Conservation (phyloP, 2,888 invertebrate genomes). For the Aquatica leii region DNA sequence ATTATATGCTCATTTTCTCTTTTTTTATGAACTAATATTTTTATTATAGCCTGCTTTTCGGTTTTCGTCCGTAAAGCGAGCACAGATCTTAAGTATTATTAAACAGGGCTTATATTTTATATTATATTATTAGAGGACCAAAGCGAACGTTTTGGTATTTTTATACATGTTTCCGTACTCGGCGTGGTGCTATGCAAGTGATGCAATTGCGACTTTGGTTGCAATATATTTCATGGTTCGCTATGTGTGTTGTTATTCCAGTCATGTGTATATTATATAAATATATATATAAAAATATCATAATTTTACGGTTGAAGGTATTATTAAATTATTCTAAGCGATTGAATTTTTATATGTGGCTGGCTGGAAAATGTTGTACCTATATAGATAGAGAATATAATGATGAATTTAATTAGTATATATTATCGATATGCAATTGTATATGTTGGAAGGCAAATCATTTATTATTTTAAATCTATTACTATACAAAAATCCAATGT, state of each 20-base stretch:
- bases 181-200: conserved; percentile 59
- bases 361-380: conserved; percentile 57
- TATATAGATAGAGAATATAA: conserved; percentile 50
- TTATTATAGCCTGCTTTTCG: conserved; percentile 37
- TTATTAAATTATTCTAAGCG: conserved; percentile 52
- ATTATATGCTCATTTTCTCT: conserved; percentile 40
- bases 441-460: conserved; percentile 52
- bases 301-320: conserved; percentile 56
- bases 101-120: conserved; percentile 58
- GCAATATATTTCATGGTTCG: conserved; percentile 36
- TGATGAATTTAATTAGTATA: conserved; percentile 32
- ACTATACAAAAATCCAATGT: conserved; percentile 50
- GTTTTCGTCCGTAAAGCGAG: conserved; percentile 35
- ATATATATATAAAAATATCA: conserved; percentile 38
- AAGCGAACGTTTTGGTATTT: conserved; percentile 59
- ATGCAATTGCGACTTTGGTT: conserved; percentile 47
- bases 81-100: conserved; percentile 56
- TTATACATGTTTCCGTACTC: conserved; percentile 60
- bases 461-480: conserved; percentile 50
- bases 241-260: conserved; percentile 58
- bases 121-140: conserved; percentile 57
- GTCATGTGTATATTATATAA: conserved; percentile 50
- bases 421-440: conserved; percentile 45
- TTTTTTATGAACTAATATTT: conserved; percentile 34
- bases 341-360: conserved; percentile 50